A percentile compares a stretch with the other conserved stretches of the same genome.
These are phyloP conservation scores for Lysandra coridon DNA, from an alignment of 2,888 invertebrate genomes.

Conservation along the genomic window DNA sequence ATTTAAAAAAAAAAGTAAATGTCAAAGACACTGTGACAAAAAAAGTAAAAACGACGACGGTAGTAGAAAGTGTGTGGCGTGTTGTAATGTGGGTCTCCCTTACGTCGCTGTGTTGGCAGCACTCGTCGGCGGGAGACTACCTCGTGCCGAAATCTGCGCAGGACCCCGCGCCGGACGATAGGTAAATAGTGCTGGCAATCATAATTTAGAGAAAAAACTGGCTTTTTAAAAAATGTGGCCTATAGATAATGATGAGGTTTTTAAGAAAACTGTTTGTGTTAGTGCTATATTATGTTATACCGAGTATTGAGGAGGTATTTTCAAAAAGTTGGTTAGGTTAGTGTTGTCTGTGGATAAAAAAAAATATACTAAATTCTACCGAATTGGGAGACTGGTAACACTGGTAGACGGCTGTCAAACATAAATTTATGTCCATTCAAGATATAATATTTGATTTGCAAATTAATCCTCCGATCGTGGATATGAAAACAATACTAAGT, in stretches of 20 bases:
- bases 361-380: neutral
- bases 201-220: slow-evolving; percentile 1
- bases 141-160: slow-evolving; percentile 74
- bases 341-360: neutral
- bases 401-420: neutral
- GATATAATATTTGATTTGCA: no score
- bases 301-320: neutral
- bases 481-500: no score
- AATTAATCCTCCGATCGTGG: no score
- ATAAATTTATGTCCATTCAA: no score
- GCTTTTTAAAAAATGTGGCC: neutral
- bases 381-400: neutral
- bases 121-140: slow-evolving; percentile 73
- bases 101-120: slow-evolving; percentile 73
- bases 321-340: no score
- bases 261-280: no score
- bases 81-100: slow-evolving; percentile 49
- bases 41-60: slow-evolving; percentile 38
- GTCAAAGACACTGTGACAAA: neutral
- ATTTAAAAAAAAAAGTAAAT: neutral
- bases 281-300: neutral
- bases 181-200: slow-evolving; percentile 62
- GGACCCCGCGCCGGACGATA: slow-evolving; percentile 62
- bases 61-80: slow-evolving; percentile 35
- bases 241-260: neutral